Evolutionary conservation across 2,888 invertebrate species (phyloP), one percentile per base, ranked within the genome.

Genomic region (Heliconius erato): DNA sequence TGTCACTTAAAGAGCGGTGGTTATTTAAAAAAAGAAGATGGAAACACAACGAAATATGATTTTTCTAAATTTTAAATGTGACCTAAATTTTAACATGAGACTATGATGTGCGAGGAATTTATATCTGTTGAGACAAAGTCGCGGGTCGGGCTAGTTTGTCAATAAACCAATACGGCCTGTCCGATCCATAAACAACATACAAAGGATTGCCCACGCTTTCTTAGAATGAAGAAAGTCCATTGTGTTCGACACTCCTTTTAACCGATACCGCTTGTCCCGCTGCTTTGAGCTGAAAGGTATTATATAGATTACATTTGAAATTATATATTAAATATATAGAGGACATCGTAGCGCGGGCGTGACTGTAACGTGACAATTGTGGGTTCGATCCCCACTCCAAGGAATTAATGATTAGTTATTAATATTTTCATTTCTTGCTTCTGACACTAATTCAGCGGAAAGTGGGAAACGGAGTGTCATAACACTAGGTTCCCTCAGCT

Each of bases 241-340:
- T 91, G 91, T 92, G 92, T 91, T 90, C 89, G 90, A 88, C 89
- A 89, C 89, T 91, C 90, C 92, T 91, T 93, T 92, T 92, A 91
- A 92, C 85, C 85, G 67, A 74, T 81, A 54, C 72, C 74, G 80
- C 74, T 83, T 83, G 74, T 83, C 81, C 78, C 74, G 59, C 32
- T 54, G 79, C 72, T 81, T 80, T 74, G 35, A 80, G 44, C 44
- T 44, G 65, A 68, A 68, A 67, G 44, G 49, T 78, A 11, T 67
- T 78, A 67, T 78, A 44, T 68, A 67, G 28, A 65, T 67, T 65
- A 67, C 28, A 28, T 68, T 78, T 78, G 44, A 49, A 40, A 49
- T 23, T 65, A 44, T 49, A 78, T 65, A 68, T 68, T 44, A 44
- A 69, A 32, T 23, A 44, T 72, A 44, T 12, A 14, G n/a, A 26